Conservation (phyloP, 2,797 vertebrate genomes). For the Zalophus californianus region DNA sequence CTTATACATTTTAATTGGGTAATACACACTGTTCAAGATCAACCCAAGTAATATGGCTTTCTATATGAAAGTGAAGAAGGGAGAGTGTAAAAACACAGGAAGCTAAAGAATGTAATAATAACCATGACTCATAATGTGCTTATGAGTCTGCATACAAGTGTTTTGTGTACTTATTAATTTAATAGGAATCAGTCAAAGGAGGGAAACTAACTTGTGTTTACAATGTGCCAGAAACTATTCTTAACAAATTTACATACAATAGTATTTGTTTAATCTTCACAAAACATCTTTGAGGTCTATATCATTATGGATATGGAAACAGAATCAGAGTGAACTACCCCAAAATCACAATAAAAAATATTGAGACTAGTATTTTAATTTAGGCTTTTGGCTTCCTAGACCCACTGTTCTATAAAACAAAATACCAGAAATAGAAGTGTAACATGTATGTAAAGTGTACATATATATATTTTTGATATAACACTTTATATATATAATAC, state of each 20-base stretch:
- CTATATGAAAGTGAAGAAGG: neutral
- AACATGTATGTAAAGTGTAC: neutral
- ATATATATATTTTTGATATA: neutral
- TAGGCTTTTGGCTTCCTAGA: neutral
- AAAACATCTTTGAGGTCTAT: neutral
- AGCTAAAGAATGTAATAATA: neutral
- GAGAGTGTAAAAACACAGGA: neutral
- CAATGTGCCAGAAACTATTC: neutral
- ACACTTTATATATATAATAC: too few relatives aligned
- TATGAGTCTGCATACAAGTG: neutral
- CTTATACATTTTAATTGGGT: neutral
- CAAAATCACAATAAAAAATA: neutral
- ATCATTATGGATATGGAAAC: neutral
- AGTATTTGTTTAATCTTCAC: neutral
- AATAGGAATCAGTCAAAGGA: neutral
- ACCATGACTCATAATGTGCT: neutral
- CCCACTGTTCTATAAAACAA: neutral
- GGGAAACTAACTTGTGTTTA: neutral
- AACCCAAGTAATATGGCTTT: neutral
- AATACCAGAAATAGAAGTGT: neutral
- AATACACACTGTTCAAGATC: neutral
- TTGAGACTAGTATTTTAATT: neutral
- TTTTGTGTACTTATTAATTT: constrained; percentile 35
- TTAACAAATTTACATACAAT: neutral
- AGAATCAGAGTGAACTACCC: neutral